phyloP scores from a whole-genome alignment of 2,888 invertebrate species.

The Resseliella maxima region DNA sequence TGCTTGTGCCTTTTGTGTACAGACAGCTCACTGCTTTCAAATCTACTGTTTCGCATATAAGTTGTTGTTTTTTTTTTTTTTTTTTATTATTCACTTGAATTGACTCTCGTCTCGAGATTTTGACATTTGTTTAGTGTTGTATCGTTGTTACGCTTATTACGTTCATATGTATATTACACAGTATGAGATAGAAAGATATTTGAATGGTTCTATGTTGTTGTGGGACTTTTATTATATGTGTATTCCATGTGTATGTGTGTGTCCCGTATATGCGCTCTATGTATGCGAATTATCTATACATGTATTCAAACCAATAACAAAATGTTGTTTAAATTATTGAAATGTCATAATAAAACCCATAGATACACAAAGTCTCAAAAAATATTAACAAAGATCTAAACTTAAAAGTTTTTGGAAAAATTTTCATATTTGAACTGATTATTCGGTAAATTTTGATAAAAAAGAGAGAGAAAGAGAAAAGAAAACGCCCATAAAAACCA shows the following conservation, averaged over 20 bases:
- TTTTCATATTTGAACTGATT: neutral
- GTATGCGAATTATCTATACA: neutral
- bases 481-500: neutral
- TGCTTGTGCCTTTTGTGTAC: slow-evolving; percentile 30
- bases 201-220: neutral
- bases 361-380: no score
- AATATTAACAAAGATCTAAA: no score
- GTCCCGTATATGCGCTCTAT: neutral
- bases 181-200: neutral
- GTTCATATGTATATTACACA: neutral
- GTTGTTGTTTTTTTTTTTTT: neutral
- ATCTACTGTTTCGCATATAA: neutral
- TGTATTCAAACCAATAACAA: neutral
- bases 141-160: neutral
- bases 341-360: slow-evolving; percentile 39
- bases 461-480: neutral
- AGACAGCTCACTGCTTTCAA: neutral
- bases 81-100: neutral
- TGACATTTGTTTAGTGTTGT: neutral
- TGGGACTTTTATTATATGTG: no score
- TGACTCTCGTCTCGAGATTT: neutral
- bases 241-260: neutral
- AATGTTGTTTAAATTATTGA: neutral
- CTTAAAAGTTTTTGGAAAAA: neutral
- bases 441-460: no score